A percentile compares a stretch with the other conserved stretches of the same genome.
phyloP scores from a whole-genome alignment of 2,113 vertebrate genomes.

The Todiramphus saurophagus region DNA sequence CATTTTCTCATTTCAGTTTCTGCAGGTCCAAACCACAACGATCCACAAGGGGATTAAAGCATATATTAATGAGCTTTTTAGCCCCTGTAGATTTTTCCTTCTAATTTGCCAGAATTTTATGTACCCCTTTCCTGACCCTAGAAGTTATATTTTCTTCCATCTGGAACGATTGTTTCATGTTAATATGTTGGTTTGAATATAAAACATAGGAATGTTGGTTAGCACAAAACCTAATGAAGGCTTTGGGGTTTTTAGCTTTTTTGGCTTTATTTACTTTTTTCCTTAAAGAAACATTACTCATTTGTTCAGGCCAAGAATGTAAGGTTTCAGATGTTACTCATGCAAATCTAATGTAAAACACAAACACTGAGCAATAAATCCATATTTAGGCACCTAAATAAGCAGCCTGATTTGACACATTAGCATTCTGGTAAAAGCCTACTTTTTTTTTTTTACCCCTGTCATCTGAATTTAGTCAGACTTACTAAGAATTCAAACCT shows the following conservation, averaged over 20 bases:
- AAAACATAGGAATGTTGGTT: constrained; percentile 64
- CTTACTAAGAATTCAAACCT: not conserved
- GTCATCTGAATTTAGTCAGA: constrained; percentile 6
- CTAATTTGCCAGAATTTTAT: constrained; percentile 68
- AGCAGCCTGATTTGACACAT: constrained; percentile 22
- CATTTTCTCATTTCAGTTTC: constrained; percentile 62
- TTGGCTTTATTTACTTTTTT: constrained; percentile 39
- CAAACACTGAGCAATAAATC: constrained; percentile 23
- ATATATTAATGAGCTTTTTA: constrained; percentile 65
- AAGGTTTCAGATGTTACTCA: constrained; percentile 35
- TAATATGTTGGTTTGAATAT: constrained; percentile 59
- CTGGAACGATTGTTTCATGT: constrained; percentile 66
- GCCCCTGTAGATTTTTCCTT: constrained; percentile 61
- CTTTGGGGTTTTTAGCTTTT: constrained; percentile 56
- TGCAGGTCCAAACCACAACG: constrained; percentile 60
- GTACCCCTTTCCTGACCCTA: constrained; percentile 64
- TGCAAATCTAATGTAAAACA: constrained; percentile 45
- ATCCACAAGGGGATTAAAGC: constrained; percentile 50
- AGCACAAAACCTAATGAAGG: constrained; percentile 68
- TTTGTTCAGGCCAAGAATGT: constrained; percentile 44
- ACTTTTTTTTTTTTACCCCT: not conserved
- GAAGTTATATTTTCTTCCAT: constrained; percentile 65
- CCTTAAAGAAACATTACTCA: constrained; percentile 54
- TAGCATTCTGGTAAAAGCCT: constrained; percentile 4
- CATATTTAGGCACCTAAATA: constrained; percentile 41